These are phyloP conservation scores for Cryptocheilus praepositus DNA, from an alignment of 2,888 invertebrate species.

Conservation along the genomic window DNA sequence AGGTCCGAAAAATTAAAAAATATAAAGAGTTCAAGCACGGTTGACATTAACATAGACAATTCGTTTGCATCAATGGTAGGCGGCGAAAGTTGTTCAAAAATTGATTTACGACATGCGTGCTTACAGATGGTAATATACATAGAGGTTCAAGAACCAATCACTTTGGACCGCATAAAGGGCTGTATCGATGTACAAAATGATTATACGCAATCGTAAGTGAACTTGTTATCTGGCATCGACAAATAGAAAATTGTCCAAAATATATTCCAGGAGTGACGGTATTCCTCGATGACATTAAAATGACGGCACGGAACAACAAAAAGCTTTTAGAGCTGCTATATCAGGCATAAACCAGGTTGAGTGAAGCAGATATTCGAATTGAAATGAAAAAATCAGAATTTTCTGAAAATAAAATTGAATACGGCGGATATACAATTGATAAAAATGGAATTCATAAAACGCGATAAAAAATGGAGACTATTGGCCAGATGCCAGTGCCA, in stretches of 20 bases:
- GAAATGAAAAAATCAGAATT: no score
- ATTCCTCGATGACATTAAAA: slow-evolving; percentile 54
- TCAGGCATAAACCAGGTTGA: slow-evolving; percentile 4
- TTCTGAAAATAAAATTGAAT: slow-evolving; percentile 8
- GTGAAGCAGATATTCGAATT: slow-evolving; percentile 10
- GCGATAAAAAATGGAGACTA: slow-evolving; percentile 18
- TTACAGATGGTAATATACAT: slow-evolving; percentile 23
- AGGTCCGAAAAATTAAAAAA: neutral
- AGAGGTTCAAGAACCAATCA: slow-evolving; percentile 14
- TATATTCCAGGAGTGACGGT: slow-evolving; percentile 55
- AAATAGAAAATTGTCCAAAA: slow-evolving; percentile 55
- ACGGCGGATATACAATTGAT: slow-evolving; percentile 33
- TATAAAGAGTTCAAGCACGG: no score
- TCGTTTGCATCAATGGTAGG: no score
- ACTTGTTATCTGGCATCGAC: slow-evolving; percentile 63
- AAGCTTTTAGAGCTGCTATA: slow-evolving; percentile 10
- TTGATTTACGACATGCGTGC: slow-evolving; percentile 11
- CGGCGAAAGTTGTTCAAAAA: slow-evolving; percentile 15
- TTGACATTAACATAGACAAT: no score
- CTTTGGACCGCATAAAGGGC: slow-evolving; percentile 23
- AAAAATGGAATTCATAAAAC: slow-evolving; percentile 25
- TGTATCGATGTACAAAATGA: no score
- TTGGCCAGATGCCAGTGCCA: slow-evolving; percentile 48
- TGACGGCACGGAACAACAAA: neutral
- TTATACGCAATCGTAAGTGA: slow-evolving; percentile 52